Evolutionary conservation across 2,888 invertebrate species (phyloP).

Genomic region (Zeuzera pyrina): DNA sequence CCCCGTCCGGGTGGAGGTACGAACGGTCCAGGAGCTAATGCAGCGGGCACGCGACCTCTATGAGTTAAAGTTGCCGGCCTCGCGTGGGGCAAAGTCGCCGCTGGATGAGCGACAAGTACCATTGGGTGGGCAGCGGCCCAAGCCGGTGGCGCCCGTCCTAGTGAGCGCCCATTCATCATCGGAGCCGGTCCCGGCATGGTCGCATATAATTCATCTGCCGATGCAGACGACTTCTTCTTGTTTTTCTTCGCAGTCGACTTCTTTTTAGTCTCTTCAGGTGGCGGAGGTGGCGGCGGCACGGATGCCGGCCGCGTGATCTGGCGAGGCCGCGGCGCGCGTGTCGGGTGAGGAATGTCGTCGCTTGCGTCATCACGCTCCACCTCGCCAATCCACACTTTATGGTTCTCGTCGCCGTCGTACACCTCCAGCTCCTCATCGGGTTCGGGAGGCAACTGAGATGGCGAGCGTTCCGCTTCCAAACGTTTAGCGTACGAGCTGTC

Average conservation of each 20-base stretch:
- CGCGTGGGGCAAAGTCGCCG: conserved; percentile 58
- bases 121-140: conserved; percentile 60
- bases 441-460: conserved; percentile 50
- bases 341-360: conserved; percentile 75
- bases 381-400: conserved; percentile 94
- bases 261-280: conserved; percentile 77
- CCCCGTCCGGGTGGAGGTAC: conserved; percentile 52
- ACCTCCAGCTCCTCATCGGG: conserved; percentile 84
- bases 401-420: conserved; percentile 93
- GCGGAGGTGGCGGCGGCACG: conserved; percentile 88
- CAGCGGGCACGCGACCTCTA: conserved; percentile 74
- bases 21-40: conserved; percentile 58
- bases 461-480: conserved; percentile 76
- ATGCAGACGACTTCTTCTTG: conserved; percentile 72
- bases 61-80: conserved; percentile 67
- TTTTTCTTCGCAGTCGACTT: conserved; percentile 70
- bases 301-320: conserved; percentile 86
- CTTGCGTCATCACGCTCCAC: conserved; percentile 83
- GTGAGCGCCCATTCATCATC: conserved; percentile 53
- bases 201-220: conserved; percentile 73
- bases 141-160: conserved; percentile 59
- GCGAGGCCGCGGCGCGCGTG: conserved; percentile 82
- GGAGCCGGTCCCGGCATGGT: conserved; percentile 67
- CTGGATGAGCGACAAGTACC: conserved; percentile 62
- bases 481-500: conserved; percentile 94